Evolutionary conservation across 2,113 vertebrate species (phyloP).

Genomic region (Channa argus): DNA sequence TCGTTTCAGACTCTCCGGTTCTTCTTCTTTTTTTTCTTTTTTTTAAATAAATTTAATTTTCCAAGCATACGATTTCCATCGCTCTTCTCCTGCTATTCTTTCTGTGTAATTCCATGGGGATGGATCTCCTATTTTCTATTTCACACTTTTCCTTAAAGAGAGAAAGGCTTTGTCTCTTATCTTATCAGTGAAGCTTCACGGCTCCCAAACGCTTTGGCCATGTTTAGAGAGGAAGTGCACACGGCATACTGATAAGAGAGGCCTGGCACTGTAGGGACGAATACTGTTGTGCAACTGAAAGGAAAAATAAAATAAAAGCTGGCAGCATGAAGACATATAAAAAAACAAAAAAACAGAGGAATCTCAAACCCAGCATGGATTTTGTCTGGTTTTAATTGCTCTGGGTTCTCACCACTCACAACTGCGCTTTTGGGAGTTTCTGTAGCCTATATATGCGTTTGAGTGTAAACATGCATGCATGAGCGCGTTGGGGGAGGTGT

Average conservation of each 20-base stretch:
- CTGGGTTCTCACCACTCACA: constrained; percentile 44
- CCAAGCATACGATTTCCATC: constrained; percentile 22
- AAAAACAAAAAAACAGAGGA: not conserved
- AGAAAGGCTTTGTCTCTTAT: constrained; percentile 69
- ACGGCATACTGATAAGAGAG: constrained; percentile 70
- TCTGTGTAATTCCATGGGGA: constrained; percentile 35
- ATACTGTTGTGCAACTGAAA: not conserved
- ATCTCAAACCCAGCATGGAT: constrained; percentile 2
- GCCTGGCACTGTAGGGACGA: constrained; percentile 36
- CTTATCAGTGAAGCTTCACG: constrained; percentile 70
- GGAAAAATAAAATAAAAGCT: constrained; percentile 39
- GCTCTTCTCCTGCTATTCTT: not conserved
- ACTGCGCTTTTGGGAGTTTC: constrained; percentile 53
- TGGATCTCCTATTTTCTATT: constrained; percentile 54
- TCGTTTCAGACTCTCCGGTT: constrained; percentile 6
- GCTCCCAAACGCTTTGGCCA: constrained; percentile 74
- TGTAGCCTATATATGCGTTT: constrained; percentile 17
- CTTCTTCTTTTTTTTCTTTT: too few relatives aligned
- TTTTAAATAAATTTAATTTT: constrained; percentile 44
- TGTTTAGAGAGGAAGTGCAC: constrained; percentile 72
- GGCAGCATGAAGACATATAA: not conserved
- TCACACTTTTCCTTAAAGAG: constrained; percentile 59
- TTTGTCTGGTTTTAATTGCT: constrained; percentile 66
- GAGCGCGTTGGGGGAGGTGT: constrained; percentile 42
- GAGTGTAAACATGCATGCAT: constrained; percentile 34